Conservation (phyloP, 92 coral and sea anemone genomes). For the Scolanthus callimorphus region DNA sequence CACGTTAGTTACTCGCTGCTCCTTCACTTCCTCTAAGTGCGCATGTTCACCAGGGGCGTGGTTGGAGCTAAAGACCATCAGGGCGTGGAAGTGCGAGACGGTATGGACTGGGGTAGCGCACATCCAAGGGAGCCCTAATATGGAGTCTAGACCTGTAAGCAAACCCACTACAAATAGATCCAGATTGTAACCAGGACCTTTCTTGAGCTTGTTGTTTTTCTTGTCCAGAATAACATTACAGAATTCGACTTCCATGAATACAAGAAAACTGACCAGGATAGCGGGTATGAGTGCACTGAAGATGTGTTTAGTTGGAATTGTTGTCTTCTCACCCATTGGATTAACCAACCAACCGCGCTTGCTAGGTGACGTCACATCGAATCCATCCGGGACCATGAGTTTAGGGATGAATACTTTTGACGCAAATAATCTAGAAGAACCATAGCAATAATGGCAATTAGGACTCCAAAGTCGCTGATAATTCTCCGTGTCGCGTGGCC, state of each 20-base stretch:
- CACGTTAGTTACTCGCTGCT: slow-evolving; percentile 90
- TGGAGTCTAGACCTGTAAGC: slow-evolving; percentile 80
- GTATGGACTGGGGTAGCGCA: slow-evolving; percentile 99
- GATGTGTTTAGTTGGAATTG: slow-evolving; percentile 49
- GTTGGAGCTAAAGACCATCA: slow-evolving; percentile 76
- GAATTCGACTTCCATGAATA: slow-evolving; percentile 97
- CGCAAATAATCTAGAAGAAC: slow-evolving; percentile 69
- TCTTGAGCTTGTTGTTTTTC: slow-evolving; percentile 93
- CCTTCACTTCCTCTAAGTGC: slow-evolving; percentile 72
- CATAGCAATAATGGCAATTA: slow-evolving; percentile 89
- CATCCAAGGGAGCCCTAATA: slow-evolving; percentile 98
- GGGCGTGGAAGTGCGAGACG: slow-evolving; percentile 89
- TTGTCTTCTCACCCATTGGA: slow-evolving; percentile 77
- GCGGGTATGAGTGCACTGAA: slow-evolving; percentile 91
- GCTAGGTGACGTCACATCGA: slow-evolving; percentile 63
- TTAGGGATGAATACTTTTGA: slow-evolving; percentile 58
- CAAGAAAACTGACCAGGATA: slow-evolving; percentile 87
- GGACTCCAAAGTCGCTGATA: slow-evolving; percentile 94
- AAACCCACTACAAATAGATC: slow-evolving; percentile 90
- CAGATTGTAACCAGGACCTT: slow-evolving; percentile 93
- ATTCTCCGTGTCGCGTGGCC: slow-evolving; percentile 77
- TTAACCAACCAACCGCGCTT: slow-evolving; percentile 80
- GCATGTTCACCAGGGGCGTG: slow-evolving; percentile 98
- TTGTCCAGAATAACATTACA: slow-evolving; percentile 92
- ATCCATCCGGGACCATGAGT: slow-evolving; percentile 74